A percentile compares a stretch with the other conserved stretches of the same genome.
phyloP scores from a whole-genome alignment of 2,888 invertebrate species.

The Molorchus minor region DNA sequence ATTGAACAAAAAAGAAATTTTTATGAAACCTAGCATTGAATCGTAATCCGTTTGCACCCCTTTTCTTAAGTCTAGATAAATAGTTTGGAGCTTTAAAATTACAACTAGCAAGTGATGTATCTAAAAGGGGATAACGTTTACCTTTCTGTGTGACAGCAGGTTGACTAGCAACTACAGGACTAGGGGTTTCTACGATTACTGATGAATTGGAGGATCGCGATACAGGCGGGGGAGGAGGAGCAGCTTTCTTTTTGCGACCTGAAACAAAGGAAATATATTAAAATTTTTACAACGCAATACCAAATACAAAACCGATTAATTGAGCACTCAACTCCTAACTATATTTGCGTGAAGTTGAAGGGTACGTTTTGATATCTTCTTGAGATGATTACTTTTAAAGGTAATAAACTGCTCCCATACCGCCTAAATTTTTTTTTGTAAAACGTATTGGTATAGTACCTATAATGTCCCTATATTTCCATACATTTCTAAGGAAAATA shows the following conservation, averaged over 20 bases:
- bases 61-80: slow-evolving; percentile 16
- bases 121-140: slow-evolving; percentile 34
- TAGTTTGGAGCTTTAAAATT: slow-evolving; percentile 21
- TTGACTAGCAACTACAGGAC: slow-evolving; percentile 62
- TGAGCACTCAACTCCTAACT: too few relatives aligned
- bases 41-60: slow-evolving; percentile 26
- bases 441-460: too few relatives aligned
- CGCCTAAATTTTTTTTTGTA: too few relatives aligned
- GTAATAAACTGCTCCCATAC: too few relatives aligned
- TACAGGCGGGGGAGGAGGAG: slow-evolving; percentile 63
- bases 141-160: slow-evolving; percentile 43
- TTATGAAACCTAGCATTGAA: slow-evolving; percentile 25
- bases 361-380: too few relatives aligned
- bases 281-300: too few relatives aligned
- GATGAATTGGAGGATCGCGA: slow-evolving; percentile 52
- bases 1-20: slow-evolving; percentile 21
- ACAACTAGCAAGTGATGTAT: slow-evolving; percentile 16
- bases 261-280: slow-evolving; percentile 41
- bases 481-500: too few relatives aligned
- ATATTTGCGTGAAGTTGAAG: too few relatives aligned
- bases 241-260: slow-evolving; percentile 70
- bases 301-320: neutral
- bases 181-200: slow-evolving; percentile 56
- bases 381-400: too few relatives aligned
- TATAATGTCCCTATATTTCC: too few relatives aligned